These are phyloP conservation scores for Nomada lathburiana DNA, from an alignment of 2,888 invertebrate genomes.

Conservation along the genomic window DNA sequence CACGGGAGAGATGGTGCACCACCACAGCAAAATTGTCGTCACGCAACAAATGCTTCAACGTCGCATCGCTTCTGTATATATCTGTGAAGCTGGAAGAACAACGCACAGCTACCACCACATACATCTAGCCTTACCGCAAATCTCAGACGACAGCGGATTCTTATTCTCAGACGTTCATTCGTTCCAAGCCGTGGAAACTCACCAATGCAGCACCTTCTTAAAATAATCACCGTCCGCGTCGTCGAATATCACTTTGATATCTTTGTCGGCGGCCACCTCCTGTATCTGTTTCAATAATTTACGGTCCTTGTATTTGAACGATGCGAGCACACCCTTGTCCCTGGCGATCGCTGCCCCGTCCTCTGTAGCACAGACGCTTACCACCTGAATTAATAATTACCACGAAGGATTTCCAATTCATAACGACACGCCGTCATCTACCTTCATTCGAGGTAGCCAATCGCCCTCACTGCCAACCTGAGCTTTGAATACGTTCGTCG, in stretches of 20 bases:
- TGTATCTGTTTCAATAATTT: conserved; percentile 86
- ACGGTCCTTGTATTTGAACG: conserved; percentile 86
- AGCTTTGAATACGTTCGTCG: conserved; percentile 88
- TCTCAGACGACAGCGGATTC: conserved; percentile 13
- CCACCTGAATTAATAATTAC: conserved; percentile 85
- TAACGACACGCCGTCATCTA: not conserved
- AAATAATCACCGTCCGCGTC: conserved; percentile 88
- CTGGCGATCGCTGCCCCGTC: conserved; percentile 86
- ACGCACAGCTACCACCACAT: conserved; percentile 19
- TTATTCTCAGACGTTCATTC: not conserved
- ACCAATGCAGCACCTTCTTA: conserved; percentile 87
- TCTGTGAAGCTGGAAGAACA: conserved; percentile 77
- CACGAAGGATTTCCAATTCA: not conserved
- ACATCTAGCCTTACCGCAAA: conserved; percentile 13
- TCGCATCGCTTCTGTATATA: conserved; percentile 75
- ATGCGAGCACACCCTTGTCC: conserved; percentile 88
- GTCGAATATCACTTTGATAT: conserved; percentile 88
- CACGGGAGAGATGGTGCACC: conserved; percentile 79
- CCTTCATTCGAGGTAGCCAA: no score
- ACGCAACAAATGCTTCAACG: conserved; percentile 74
- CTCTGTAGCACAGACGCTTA: conserved; percentile 89
- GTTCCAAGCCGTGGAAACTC: conserved; percentile 10
- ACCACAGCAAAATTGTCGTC: conserved; percentile 80
- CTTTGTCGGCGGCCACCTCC: conserved; percentile 86
- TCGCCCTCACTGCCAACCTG: conserved; percentile 83